These are phyloP conservation scores for Drosophila testacea DNA, from an alignment of 2,888 invertebrate genomes.

Conservation along the genomic window DNA sequence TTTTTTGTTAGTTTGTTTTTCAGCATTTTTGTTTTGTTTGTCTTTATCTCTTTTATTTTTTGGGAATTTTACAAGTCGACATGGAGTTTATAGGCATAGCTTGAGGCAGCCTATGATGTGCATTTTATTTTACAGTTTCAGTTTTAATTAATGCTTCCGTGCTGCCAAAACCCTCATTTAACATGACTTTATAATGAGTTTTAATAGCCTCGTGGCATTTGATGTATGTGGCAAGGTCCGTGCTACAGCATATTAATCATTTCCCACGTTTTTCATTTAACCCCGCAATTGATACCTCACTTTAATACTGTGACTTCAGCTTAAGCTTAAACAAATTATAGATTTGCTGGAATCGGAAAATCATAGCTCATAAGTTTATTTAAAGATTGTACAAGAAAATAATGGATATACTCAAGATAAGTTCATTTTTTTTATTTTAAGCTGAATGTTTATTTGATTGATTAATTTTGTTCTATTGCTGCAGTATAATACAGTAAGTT, in stretches of 20 bases:
- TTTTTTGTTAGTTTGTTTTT: conserved; percentile 24
- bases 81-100: conserved; percentile 18
- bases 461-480: too few relatives aligned
- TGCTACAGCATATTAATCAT: conserved; percentile 35
- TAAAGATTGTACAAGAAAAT: too few relatives aligned
- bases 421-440: too few relatives aligned
- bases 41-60: conserved; percentile 11
- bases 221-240: conserved; percentile 22
- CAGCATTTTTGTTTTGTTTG: not conserved
- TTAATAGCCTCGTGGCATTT: conserved; percentile 43
- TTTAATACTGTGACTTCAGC: too few relatives aligned
- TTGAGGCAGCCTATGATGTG: conserved; percentile 36
- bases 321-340: too few relatives aligned
- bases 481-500: too few relatives aligned
- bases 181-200: conserved; percentile 61
- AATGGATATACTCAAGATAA: too few relatives aligned
- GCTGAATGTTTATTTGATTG: too few relatives aligned
- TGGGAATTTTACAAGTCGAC: conserved; percentile 9
- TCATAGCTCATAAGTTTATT: too few relatives aligned
- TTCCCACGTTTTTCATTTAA: too few relatives aligned
- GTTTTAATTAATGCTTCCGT: conserved; percentile 53
- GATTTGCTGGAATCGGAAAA: too few relatives aligned
- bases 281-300: too few relatives aligned
- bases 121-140: conserved; percentile 38
- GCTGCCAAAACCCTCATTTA: conserved; percentile 33